phyloP scores from a whole-genome alignment of 2,888 invertebrate species.

The Ochropleura plecta region DNA sequence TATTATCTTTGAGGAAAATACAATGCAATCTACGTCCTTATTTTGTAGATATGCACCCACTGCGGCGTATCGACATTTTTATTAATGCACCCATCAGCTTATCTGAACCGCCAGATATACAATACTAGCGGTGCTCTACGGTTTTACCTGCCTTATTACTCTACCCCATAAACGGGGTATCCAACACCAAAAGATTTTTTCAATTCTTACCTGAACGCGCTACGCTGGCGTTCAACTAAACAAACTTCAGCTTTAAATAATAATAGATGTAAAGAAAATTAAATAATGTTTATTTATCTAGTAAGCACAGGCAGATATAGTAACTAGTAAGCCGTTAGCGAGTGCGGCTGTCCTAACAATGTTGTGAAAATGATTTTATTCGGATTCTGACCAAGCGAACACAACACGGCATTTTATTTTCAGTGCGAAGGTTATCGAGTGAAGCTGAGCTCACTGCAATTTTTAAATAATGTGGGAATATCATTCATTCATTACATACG shows the following conservation, averaged over 20 bases:
- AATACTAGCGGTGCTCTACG: too few species aligned
- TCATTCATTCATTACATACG: background rate
- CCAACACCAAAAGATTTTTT: too few species aligned
- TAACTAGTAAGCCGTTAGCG: slow-evolving; percentile 7
- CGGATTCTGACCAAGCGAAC: slow-evolving; percentile 49
- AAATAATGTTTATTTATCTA: slow-evolving; percentile 20
- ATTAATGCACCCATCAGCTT: background rate
- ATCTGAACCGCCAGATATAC: background rate
- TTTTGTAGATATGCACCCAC: background rate
- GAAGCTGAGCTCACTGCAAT: slow-evolving; percentile 74
- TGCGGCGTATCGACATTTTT: background rate
- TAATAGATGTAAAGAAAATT: background rate
- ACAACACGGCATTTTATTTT: slow-evolving; percentile 72
- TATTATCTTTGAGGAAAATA: slow-evolving; percentile 14
- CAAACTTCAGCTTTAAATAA: too few species aligned
- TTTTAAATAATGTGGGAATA: slow-evolving; percentile 43
- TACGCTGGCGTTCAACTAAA: too few species aligned
- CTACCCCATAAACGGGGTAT: too few species aligned
- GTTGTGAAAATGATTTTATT: slow-evolving; percentile 45
- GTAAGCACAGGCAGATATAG: background rate
- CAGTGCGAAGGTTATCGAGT: slow-evolving; percentile 70
- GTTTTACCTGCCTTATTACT: too few species aligned
- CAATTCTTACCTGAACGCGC: too few species aligned
- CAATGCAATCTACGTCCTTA: background rate
- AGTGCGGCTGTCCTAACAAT: slow-evolving; percentile 23